These are phyloP conservation scores for Drosophila orosa DNA, from an alignment of 1,140 invertebrate species.

Conservation along the genomic window DNA sequence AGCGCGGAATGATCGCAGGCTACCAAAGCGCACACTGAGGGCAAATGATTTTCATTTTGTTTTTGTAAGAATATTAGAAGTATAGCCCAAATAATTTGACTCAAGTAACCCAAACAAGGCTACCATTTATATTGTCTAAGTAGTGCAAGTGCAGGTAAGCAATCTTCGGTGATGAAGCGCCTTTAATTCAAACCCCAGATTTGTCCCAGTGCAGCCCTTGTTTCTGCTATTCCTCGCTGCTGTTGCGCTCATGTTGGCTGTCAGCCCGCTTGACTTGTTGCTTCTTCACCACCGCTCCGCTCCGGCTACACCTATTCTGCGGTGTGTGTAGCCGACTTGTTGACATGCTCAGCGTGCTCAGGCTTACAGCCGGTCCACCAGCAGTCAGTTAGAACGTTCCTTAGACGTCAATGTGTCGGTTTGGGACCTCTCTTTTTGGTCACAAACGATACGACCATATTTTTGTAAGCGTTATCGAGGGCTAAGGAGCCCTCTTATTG, in stretches of 20 bases:
- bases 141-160: not conserved
- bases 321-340: conserved; percentile 62
- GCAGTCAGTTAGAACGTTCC: conserved; percentile 26
- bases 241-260: conserved; percentile 80
- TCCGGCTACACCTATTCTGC: conserved; percentile 19
- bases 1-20: conserved; percentile 24
- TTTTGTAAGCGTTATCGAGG: conserved; percentile 15
- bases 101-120: no score
- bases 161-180: no score
- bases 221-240: conserved; percentile 52
- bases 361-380: conserved; percentile 52
- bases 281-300: conserved; percentile 21
- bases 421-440: conserved; percentile 18
- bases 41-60: not conserved
- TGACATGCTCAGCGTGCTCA: conserved; percentile 82
- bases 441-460: conserved; percentile 18
- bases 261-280: conserved; percentile 75
- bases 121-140: no score
- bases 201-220: conserved; percentile 49
- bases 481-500: not conserved
- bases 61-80: not conserved
- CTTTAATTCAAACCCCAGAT: not conserved
- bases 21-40: conserved; percentile 16
- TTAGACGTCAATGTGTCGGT: conserved; percentile 68
- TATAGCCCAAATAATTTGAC: no score